A percentile compares a stretch with the other conserved stretches of the same genome.
Conservation (phyloP, 64 coral and sea anemone species). For the Stylophora pistillata region DNA sequence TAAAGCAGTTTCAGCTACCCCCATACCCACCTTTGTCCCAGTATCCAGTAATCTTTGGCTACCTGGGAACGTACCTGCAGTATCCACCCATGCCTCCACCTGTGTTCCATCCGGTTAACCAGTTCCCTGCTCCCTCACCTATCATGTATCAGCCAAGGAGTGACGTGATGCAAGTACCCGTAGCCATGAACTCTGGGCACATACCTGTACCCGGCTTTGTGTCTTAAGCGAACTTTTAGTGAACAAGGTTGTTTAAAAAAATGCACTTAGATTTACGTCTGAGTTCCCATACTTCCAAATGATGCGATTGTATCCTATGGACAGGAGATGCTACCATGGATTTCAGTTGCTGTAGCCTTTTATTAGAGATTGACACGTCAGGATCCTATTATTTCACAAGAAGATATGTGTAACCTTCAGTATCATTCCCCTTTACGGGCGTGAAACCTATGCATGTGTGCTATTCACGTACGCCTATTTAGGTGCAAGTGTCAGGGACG, state of each 20-base stretch:
- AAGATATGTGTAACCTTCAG: not conserved
- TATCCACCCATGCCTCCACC: not conserved
- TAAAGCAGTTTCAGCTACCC: constrained; percentile 1
- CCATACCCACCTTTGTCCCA: not conserved
- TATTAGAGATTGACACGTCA: too few relatives aligned
- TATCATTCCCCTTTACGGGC: too few relatives aligned
- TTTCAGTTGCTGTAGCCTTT: too few relatives aligned
- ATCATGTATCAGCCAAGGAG: not conserved
- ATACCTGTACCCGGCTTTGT: too few relatives aligned
- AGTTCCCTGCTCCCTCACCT: not conserved
- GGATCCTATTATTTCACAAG: too few relatives aligned
- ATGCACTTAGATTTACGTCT: too few relatives aligned
- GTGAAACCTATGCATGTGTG: not conserved
- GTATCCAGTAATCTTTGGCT: not conserved
- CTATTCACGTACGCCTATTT: not conserved
- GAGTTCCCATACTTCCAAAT: not conserved
- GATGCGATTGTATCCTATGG: not conserved
- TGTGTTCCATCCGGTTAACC: constrained; percentile 3
- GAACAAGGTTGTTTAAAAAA: too few relatives aligned
- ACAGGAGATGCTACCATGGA: not conserved
- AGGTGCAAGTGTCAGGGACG: not conserved
- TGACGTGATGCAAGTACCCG: too few relatives aligned
- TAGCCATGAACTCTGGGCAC: too few relatives aligned
- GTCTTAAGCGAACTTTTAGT: too few relatives aligned
- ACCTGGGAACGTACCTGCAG: not conserved